A percentile compares a stretch with the other conserved stretches of the same genome.
Conservation (phyloP, 2,797 vertebrate genomes). For the Ptychobarbus kaznakovi region DNA sequence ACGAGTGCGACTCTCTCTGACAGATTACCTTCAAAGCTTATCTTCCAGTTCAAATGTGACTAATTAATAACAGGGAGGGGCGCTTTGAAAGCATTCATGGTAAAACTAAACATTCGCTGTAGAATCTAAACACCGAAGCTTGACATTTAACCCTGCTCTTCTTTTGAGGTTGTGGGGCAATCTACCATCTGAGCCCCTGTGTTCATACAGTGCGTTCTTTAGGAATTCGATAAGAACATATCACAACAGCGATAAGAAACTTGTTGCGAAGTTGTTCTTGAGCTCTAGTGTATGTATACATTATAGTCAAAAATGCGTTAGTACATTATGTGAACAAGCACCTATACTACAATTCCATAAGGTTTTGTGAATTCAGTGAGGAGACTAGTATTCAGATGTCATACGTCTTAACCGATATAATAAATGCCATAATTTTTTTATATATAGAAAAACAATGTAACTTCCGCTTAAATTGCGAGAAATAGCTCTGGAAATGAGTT, state of each 20-base stretch:
- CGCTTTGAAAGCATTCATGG: constrained; percentile 55
- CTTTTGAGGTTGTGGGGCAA: constrained; percentile 25
- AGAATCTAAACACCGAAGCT: constrained; percentile 38
- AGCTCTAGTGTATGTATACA: constrained; percentile 31
- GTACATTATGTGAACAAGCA: constrained; percentile 51
- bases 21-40: constrained; percentile 54
- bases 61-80: constrained; percentile 63
- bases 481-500: constrained; percentile 35
- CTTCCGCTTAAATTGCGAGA: constrained; percentile 55
- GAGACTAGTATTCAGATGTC: constrained; percentile 51
- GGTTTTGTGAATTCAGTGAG: constrained; percentile 52
- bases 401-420: constrained; percentile 38
- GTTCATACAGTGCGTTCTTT: background rate
- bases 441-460: constrained; percentile 50
- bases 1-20: constrained; percentile 20
- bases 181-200: constrained; percentile 12
- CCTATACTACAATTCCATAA: constrained; percentile 52
- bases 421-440: constrained; percentile 50
- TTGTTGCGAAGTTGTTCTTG: constrained; percentile 28
- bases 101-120: constrained; percentile 43
- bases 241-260: constrained; percentile 33
- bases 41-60: constrained; percentile 43
- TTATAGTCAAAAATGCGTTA: constrained; percentile 36
- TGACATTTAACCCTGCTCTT: constrained; percentile 45
- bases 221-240: background rate